A percentile compares a stretch with the other conserved stretches of the same genome.
These are phyloP conservation scores for Ptiloglossa arizonensis DNA, from an alignment of 1,140 invertebrate genomes.

Conservation along the genomic window DNA sequence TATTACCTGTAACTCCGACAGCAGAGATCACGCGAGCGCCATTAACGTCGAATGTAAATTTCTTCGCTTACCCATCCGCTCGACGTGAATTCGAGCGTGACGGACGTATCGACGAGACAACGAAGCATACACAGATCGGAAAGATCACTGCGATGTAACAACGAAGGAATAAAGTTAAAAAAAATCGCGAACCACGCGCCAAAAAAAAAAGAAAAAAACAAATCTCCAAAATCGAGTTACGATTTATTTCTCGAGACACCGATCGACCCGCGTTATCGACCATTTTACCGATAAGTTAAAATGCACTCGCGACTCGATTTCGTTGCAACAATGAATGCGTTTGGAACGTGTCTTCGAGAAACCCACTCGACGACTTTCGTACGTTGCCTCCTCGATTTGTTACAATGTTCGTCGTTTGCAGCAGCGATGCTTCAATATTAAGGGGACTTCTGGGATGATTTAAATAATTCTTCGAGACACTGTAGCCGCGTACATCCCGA, in stretches of 20 bases:
- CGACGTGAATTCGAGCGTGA: neutral
- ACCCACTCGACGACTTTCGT: neutral
- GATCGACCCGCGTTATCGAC: too few species aligned
- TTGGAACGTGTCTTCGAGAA: too few species aligned
- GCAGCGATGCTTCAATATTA: constrained; percentile 74
- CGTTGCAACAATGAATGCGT: too few species aligned
- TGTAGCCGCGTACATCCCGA: constrained; percentile 49
- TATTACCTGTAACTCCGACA: too few species aligned
- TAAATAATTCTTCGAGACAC: constrained; percentile 73
- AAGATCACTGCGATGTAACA: neutral
- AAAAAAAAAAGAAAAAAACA: too few species aligned
- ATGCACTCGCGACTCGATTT: too few species aligned
- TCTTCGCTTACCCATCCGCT: constrained; percentile 1
- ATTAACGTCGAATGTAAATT: constrained; percentile 49
- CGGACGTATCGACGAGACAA: too few species aligned
- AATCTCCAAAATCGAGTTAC: too few species aligned
- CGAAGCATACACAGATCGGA: constrained; percentile 32
- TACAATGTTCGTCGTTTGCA: constrained; percentile 16
- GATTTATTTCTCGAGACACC: too few species aligned
- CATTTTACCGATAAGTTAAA: too few species aligned
- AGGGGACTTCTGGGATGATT: constrained; percentile 73
- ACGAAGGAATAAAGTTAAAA: neutral
- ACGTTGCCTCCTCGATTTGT: neutral
- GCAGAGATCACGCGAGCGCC: constrained; percentile 35
- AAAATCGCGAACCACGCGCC: too few species aligned